Conservation (phyloP, 2,888 invertebrate genomes). For the Zelleria hepariella region DNA sequence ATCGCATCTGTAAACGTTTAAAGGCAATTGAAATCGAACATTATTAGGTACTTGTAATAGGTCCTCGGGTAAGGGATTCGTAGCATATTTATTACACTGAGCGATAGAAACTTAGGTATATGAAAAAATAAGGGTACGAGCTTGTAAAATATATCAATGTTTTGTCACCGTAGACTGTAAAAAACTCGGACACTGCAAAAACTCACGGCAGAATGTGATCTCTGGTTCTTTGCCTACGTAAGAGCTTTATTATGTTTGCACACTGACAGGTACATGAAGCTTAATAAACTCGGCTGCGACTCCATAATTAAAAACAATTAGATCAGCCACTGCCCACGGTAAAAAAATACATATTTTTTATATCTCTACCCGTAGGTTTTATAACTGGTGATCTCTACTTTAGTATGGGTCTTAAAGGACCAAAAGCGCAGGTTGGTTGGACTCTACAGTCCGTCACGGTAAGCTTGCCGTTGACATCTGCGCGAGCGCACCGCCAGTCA, state of each 20-base stretch:
- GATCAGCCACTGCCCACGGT: not conserved
- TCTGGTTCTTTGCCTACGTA: not conserved
- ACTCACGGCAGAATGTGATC: no score
- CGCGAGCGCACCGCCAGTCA: conserved; percentile 45
- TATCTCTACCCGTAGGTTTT: conserved; percentile 11
- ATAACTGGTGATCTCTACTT: not conserved
- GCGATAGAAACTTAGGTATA: no score
- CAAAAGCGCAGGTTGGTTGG: not conserved
- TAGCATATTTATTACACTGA: no score
- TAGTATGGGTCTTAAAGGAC: not conserved
- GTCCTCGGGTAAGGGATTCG: no score
- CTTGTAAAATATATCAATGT: no score
- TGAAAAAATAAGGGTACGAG: no score
- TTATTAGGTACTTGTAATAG: no score
- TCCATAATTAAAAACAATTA: conserved; percentile 6
- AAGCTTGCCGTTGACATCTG: conserved; percentile 32
- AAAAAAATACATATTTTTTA: conserved; percentile 28
- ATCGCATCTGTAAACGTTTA: not conserved
- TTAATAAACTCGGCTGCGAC: not conserved
- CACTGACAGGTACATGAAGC: not conserved
- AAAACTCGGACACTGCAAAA: no score
- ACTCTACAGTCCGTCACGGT: conserved; percentile 49
- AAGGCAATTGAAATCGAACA: no score
- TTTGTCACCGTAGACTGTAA: no score
- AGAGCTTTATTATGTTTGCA: not conserved